These are phyloP conservation scores for Pelobates cultripes DNA, from an alignment of 2,797 vertebrate genomes.

Conservation along the genomic window DNA sequence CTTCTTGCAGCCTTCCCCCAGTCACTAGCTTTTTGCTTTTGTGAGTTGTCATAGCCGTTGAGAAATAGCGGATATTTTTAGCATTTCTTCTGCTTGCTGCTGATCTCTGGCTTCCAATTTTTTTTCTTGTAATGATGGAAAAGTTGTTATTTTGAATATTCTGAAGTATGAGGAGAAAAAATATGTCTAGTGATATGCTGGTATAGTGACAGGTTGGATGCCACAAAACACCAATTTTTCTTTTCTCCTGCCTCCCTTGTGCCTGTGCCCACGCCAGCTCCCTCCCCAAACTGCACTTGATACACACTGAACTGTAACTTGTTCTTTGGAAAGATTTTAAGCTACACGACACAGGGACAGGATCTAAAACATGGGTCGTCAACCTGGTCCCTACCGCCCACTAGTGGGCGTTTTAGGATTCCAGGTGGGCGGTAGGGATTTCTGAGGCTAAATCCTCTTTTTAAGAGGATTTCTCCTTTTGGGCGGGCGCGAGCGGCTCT, in stretches of 20 bases:
- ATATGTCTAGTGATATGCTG: background rate
- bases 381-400: too few relatives aligned
- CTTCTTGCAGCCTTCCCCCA: conserved; percentile 12
- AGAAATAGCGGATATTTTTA: conserved; percentile 53
- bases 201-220: conserved; percentile 6
- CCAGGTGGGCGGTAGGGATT: too few relatives aligned
- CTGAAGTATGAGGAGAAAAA: conserved; percentile 8
- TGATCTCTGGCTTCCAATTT: conserved; percentile 32
- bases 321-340: background rate
- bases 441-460: too few relatives aligned
- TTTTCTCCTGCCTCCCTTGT: background rate
- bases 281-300: background rate
- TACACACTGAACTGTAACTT: background rate
- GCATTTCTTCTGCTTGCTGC: conserved; percentile 41
- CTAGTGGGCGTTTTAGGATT: too few relatives aligned
- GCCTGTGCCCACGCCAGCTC: background rate
- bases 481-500: too few relatives aligned
- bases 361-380: background rate
- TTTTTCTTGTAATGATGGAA: conserved; percentile 41
- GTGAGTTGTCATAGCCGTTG: conserved; percentile 49
- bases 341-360: background rate
- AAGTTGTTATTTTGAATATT: conserved; percentile 38
- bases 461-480: too few relatives aligned
- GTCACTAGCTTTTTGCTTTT: conserved; percentile 42
- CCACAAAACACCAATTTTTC: background rate